These are phyloP conservation scores for Notoglanidium macrostoma DNA, from an alignment of 2,797 vertebrate species.

Conservation along the genomic window DNA sequence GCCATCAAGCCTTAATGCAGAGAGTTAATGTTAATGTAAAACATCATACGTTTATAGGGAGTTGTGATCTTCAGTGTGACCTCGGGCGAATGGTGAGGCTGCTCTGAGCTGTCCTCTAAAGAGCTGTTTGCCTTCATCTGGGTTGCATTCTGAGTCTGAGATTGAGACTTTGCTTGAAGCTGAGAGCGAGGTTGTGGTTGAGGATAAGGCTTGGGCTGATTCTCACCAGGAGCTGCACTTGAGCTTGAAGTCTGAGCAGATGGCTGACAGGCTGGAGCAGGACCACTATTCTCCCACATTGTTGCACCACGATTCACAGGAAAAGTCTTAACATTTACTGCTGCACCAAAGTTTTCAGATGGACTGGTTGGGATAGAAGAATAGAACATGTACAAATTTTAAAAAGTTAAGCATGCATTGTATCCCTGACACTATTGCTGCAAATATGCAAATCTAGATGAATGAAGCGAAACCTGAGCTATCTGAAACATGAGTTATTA, in stretches of 20 bases:
- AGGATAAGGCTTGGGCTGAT: neutral
- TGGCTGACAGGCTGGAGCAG: constrained; percentile 40
- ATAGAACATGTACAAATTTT: neutral
- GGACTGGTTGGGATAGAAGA: constrained; percentile 57
- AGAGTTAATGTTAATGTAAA: neutral
- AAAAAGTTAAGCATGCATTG: neutral
- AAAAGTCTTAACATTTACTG: constrained; percentile 58
- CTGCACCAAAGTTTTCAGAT: constrained; percentile 57
- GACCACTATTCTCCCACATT: constrained; percentile 61
- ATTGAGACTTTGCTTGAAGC: neutral
- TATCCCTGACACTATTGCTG: neutral
- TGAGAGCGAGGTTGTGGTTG: neutral
- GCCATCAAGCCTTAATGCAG: neutral
- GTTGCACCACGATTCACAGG: constrained; percentile 61
- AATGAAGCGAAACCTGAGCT: neutral
- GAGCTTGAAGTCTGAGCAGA: constrained; percentile 42
- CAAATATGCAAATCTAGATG: neutral
- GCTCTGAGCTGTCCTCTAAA: constrained; percentile 60
- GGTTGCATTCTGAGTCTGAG: constrained; percentile 4
- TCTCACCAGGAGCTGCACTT: constrained; percentile 14
- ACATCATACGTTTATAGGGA: constrained; percentile 70
- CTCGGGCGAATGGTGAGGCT: constrained; percentile 53
- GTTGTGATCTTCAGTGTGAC: constrained; percentile 51
- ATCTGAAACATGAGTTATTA: neutral
- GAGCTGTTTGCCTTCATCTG: neutral